These are phyloP conservation scores for Pimephales promelas DNA, from an alignment of 2,113 vertebrate genomes.

Conservation along the genomic window DNA sequence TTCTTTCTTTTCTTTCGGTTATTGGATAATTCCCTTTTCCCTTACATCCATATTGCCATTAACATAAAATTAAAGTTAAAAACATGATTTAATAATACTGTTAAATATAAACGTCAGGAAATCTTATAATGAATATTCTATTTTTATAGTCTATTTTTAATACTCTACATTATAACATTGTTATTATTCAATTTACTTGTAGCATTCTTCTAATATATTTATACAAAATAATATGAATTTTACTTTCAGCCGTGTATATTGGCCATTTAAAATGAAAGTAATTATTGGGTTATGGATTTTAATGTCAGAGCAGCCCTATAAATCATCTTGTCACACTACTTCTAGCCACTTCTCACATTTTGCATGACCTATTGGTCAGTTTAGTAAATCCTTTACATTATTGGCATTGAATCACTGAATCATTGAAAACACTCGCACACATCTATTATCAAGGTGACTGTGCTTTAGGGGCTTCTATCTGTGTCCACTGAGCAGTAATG, in stretches of 20 bases:
- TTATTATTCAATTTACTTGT: background rate
- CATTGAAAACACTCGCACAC: background rate
- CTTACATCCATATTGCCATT: no score
- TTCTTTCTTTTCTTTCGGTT: no score
- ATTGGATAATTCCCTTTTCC: no score
- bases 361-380: background rate
- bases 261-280: no score
- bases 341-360: background rate
- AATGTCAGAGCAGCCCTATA: background rate
- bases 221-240: no score
- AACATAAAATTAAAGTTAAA: no score
- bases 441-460: slow-evolving; percentile 40
- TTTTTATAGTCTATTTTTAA: background rate
- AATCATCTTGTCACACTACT: background rate
- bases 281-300: no score
- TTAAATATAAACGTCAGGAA: no score
- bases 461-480: slow-evolving; percentile 35
- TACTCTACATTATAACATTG: background rate
- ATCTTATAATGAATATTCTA: background rate
- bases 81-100: no score
- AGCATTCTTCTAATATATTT: no score
- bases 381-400: background rate
- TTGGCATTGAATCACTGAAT: background rate
- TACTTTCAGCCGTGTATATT: no score
- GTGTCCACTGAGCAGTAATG: slow-evolving; percentile 41